Evolutionary conservation across 2,113 vertebrate genomes (phyloP), one percentile per base, ranked within the genome.

Genomic region (Marcusenius ussheri): DNA sequence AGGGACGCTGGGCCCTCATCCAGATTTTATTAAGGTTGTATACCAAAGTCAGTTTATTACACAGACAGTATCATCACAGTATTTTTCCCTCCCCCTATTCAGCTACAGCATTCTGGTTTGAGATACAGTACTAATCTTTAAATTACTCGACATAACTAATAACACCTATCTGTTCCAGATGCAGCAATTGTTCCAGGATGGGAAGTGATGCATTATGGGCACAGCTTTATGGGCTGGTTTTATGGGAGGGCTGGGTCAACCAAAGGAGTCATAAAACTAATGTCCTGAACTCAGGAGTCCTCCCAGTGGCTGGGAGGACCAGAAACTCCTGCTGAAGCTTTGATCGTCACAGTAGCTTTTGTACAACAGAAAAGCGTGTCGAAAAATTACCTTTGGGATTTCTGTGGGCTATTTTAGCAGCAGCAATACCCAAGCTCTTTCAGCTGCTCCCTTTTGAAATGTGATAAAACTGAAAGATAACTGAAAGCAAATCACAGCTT

Each of bases 21-120:
- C 56, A 88, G 58, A 53, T 66, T 58, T 88, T 45, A 88, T 88
- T 39, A 70, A 70, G 42, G 24, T 66, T 70, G n/a, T 21, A 74
- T 27, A 31, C 62, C 45, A 24, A 77, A 58, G 35, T 89, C 35
- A 50, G 13, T 42, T 80, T 53, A 66, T 53, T 39, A 56, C 39
- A 46, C 24, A 45, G 74, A 53, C 74, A 56, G 88, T n/a, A 89
- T 77, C 31, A 31, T 56, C 50, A 50, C 45, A 39, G 17, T 80
- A 19, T 24, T 13, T 77, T n/a, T 42, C 21, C 21, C 31, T 83
- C 31, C 49, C 49, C 46, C 19, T 46, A 42, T 45, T 21, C 47
- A 47, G 27, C 70, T 80, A 47, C 31, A 51, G 88, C 27, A 46
- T 47, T 88, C 88, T 45, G 45, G 45, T 50, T 13, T 70, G 62